Evolutionary conservation across 2,113 vertebrate species (phyloP).

Genomic region (Apeltes quadracus): DNA sequence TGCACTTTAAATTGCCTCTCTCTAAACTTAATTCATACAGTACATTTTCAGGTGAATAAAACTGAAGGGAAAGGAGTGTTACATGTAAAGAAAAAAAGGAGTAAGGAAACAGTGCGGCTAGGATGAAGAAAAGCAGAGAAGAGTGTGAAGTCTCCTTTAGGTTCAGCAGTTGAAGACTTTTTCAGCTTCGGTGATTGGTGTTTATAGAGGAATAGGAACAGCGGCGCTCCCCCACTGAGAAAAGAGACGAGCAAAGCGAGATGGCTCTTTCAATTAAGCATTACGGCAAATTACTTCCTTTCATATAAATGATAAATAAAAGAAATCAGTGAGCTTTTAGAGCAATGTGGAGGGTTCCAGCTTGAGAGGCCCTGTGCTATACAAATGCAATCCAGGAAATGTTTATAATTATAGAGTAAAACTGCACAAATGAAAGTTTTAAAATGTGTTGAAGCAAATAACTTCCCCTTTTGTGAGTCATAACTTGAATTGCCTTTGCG

Average conservation of each 20-base stretch:
- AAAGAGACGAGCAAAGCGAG: conserved; percentile 51
- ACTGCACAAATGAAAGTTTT: conserved; percentile 35
- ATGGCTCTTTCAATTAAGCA: conserved; percentile 66
- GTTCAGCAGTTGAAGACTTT: conserved; percentile 33
- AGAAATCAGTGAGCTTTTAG: conserved; percentile 70
- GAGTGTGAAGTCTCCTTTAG: conserved; percentile 58
- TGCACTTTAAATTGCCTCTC: conserved; percentile 11
- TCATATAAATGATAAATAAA: conserved; percentile 66
- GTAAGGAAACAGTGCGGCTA: conserved; percentile 2
- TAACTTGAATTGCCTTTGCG: conserved; percentile 64
- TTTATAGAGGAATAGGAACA: conserved; percentile 62
- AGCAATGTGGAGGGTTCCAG: conserved; percentile 40
- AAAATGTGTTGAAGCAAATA: conserved; percentile 59
- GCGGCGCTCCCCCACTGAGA: conserved; percentile 55
- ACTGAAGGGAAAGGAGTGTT: background rate
- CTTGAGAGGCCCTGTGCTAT: conserved; percentile 44
- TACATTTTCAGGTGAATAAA: conserved; percentile 6
- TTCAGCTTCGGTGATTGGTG: conserved; percentile 55
- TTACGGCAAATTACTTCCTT: conserved; percentile 74
- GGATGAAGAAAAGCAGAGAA: conserved; percentile 4
- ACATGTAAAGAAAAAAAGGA: conserved; percentile 1
- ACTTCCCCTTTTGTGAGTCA: conserved; percentile 58
- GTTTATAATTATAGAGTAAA: conserved; percentile 55
- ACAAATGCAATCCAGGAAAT: conserved; percentile 56
- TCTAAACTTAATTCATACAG: background rate